These are phyloP conservation scores for Callorhinus ursinus DNA, from an alignment of 2,113 vertebrate genomes.

Conservation along the genomic window DNA sequence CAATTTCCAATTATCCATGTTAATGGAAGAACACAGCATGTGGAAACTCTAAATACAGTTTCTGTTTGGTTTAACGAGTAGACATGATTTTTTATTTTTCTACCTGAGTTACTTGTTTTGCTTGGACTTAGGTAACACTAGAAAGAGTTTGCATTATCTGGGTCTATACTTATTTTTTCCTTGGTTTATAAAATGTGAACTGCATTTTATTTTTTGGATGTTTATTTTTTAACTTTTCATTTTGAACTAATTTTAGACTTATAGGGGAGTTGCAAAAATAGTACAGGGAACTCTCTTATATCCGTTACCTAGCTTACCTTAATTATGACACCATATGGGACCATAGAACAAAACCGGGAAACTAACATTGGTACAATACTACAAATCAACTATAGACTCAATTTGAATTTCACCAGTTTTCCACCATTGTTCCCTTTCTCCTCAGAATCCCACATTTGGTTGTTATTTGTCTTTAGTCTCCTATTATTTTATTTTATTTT, in stretches of 20 bases:
- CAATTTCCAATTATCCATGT: conserved; percentile 70
- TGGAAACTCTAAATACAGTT: conserved; percentile 46
- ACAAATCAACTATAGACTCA: neutral
- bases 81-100: conserved; percentile 48
- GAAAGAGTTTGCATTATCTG: neutral
- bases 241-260: conserved; percentile 38
- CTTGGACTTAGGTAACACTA: neutral
- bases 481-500: neutral
- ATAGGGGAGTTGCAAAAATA: neutral
- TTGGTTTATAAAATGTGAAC: neutral
- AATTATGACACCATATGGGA: neutral
- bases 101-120: conserved; percentile 52
- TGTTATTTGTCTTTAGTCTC: neutral
- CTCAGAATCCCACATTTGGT: neutral
- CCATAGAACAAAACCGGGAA: neutral
- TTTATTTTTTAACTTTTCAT: neutral
- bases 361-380: neutral
- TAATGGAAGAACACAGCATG: conserved; percentile 56
- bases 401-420: neutral
- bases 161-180: neutral
- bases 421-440: neutral
- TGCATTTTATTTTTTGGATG: conserved; percentile 11
- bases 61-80: conserved; percentile 35
- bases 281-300: neutral
- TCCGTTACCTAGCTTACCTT: neutral